Evolutionary conservation across 2,797 vertebrate species (phyloP).

Genomic region (Rhabdophis nuchalis): DNA sequence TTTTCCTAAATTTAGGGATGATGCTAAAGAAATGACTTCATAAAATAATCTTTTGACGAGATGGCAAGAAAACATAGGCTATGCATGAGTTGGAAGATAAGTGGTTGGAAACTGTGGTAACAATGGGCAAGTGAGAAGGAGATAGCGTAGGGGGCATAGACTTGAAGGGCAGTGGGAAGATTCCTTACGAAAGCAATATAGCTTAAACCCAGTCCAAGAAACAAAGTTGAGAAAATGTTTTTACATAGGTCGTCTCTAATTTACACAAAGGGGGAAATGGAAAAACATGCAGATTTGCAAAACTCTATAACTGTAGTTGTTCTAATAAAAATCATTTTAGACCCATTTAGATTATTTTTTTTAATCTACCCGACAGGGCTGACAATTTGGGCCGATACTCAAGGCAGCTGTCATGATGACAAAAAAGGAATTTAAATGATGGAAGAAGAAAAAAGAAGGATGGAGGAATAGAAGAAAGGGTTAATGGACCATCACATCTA

Average conservation of each 20-base stretch:
- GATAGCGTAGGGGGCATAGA: not conserved
- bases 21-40: not conserved
- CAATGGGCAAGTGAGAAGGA: not conserved
- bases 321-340: not conserved
- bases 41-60: not conserved
- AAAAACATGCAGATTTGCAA: not conserved
- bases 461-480: not conserved
- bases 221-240: not conserved
- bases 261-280: not conserved
- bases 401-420: not conserved
- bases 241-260: not conserved
- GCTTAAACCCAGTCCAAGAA: not conserved
- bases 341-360: not conserved
- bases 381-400: not conserved
- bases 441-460: not conserved
- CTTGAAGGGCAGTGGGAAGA: not conserved
- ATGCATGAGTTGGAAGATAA: not conserved
- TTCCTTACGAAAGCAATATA: not conserved
- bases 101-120: not conserved
- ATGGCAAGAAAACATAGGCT: not conserved
- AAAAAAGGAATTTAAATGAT: not conserved
- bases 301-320: not conserved
- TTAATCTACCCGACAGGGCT: not conserved
- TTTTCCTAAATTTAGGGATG: not conserved
- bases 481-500: not conserved